Evolutionary conservation across 1,140 invertebrate genomes (phyloP).

Genomic region (Andricus grossulariae): DNA sequence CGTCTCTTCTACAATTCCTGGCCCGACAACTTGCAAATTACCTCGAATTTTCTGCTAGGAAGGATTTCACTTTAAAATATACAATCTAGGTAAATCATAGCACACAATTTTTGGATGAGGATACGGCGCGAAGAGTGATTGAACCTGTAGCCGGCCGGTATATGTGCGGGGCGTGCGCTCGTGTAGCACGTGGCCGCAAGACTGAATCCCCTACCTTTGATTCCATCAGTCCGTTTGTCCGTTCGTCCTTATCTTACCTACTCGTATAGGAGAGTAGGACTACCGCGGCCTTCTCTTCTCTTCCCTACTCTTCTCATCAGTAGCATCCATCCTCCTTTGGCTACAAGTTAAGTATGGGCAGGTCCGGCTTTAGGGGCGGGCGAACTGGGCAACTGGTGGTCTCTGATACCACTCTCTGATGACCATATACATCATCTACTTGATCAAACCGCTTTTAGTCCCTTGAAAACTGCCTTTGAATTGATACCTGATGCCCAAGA

Average conservation of each 20-base stretch:
- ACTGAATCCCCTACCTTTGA: conserved; percentile 73
- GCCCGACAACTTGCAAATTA: conserved; percentile 37
- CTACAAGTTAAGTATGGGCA: conserved; percentile 28
- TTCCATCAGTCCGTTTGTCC: conserved; percentile 71
- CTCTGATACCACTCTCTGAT: conserved; percentile 25
- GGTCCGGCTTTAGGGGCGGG: conserved; percentile 31
- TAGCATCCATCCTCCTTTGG: conserved; percentile 45
- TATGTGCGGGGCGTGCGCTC: conserved; percentile 69
- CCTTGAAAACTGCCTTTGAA: not conserved
- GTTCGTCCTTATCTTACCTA: conserved; percentile 68
- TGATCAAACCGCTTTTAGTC: not conserved
- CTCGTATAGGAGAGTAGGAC: conserved; percentile 63
- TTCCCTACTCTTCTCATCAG: conserved; percentile 57
- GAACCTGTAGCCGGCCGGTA: conserved; percentile 44
- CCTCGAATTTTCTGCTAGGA: conserved; percentile 9
- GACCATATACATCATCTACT: conserved; percentile 9
- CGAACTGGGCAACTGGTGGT: conserved; percentile 25
- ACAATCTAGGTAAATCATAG: conserved; percentile 41
- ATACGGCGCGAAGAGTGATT: conserved; percentile 35
- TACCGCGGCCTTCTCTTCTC: conserved; percentile 66
- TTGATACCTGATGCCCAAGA: too few relatives aligned
- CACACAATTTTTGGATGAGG: not conserved
- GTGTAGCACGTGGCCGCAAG: conserved; percentile 74
- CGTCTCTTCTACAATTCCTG: not conserved
- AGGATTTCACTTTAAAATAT: conserved; percentile 12